Evolutionary conservation across 2,113 vertebrate species (phyloP).

Genomic region (Prionailurus viverrinus): DNA sequence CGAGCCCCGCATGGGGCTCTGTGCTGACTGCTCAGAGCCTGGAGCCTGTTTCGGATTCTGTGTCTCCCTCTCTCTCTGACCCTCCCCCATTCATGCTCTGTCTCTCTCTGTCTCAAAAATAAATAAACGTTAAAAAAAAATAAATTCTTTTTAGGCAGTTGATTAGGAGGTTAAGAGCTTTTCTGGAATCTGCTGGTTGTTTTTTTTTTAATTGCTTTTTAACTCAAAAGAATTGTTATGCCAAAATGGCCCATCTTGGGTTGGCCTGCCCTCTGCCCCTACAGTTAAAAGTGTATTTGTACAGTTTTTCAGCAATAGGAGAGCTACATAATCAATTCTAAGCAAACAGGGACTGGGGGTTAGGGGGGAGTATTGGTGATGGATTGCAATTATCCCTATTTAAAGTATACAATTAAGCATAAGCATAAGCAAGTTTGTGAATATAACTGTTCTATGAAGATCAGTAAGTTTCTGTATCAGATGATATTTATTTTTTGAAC

Average conservation of each 20-base stretch:
- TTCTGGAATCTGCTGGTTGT: background rate
- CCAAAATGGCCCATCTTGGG: background rate
- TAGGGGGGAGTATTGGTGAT: background rate
- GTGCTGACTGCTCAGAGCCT: no score
- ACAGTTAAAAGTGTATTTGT: background rate
- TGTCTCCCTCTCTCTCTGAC: no score
- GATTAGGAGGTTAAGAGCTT: background rate
- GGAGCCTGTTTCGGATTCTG: no score
- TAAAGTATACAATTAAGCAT: background rate
- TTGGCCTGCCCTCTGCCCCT: background rate
- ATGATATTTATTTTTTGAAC: conserved; percentile 6
- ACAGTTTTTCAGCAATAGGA: background rate
- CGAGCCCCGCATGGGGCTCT: no score
- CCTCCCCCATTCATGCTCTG: no score
- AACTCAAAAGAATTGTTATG: background rate
- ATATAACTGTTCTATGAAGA: background rate
- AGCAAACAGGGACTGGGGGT: background rate
- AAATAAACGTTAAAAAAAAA: no score
- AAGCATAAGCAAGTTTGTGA: background rate
- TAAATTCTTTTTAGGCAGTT: background rate
- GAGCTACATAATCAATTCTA: background rate
- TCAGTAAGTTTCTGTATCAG: background rate
- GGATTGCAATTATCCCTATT: background rate
- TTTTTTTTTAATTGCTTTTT: background rate
- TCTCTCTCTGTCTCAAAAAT: no score